Evolutionary conservation across 2,113 vertebrate genomes (phyloP), one percentile per base, ranked within the genome.

Genomic region (Podilymbus podiceps): DNA sequence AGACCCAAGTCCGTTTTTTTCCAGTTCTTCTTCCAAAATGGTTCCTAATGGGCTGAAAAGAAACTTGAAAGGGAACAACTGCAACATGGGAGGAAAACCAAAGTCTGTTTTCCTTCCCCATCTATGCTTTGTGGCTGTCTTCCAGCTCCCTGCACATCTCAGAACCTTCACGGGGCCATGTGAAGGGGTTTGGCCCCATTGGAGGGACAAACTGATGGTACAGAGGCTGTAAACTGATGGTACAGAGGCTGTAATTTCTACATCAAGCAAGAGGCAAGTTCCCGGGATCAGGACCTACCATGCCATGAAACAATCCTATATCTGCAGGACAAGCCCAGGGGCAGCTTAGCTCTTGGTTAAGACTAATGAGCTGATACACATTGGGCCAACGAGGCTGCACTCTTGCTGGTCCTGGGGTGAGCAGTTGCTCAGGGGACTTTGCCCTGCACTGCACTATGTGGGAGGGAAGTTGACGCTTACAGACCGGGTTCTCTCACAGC

Each of bases 101-200:
- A 71, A 81, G 15, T 42, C 9, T 5, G 0, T 66, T 91, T 79
- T 66, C 22, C 55, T 58, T 88, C 25, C 53, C 21, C 47, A 38
- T 31, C 49, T 46, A 4, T 14, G 49, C n/a, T 85, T 68, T 28
- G 42, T 53, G 74, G 23, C 9, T 19, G 10, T 63, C 53, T 67
- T 49, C 13, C 55, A 74, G 46, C 31, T 93, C 59, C 18, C 38
- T 44, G 46, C 9, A 60, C 60, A 47, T 5, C 50, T 76, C 8
- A 1, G 55, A n/a, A 23, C 47, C 25, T 66, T 42, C 38, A 33
- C 0, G 5, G 10, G 23, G 27, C 12, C 6, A 52, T n/a, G 3
- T 2, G 33, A 40, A 5, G 27, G 40, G 17, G 15, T 63, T 92
- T 22, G 44, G 42, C 28, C 62, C 35, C 3, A 0, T 6, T 18